Evolutionary conservation across 2,113 vertebrate species (phyloP).

Genomic region (Cynoglossus semilaevis): DNA sequence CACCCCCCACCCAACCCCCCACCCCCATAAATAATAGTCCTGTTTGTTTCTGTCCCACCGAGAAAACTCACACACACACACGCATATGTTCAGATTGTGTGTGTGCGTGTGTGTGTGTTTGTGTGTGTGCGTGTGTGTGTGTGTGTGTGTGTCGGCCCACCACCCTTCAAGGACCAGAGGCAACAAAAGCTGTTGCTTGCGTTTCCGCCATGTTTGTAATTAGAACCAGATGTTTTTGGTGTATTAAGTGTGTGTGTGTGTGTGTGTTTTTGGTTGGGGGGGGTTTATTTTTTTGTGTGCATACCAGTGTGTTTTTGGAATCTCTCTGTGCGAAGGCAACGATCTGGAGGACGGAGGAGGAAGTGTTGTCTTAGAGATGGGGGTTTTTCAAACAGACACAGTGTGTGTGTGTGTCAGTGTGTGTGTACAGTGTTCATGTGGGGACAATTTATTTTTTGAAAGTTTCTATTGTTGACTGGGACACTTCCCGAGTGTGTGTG

Average conservation of each 20-base stretch:
- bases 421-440: too few species aligned
- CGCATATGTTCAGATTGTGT: too few species aligned
- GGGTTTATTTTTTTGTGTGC: slow-evolving; percentile 44
- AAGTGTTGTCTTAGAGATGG: slow-evolving; percentile 4
- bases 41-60: slow-evolving; percentile 80
- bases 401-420: not conserved
- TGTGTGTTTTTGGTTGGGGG: slow-evolving; percentile 17
- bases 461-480: too few species aligned
- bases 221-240: slow-evolving; percentile 83
- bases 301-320: slow-evolving; percentile 46
- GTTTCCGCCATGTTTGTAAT: slow-evolving; percentile 79
- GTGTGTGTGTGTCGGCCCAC: slow-evolving; percentile 46
- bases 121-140: too few species aligned
- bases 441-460: too few species aligned
- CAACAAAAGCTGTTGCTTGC: slow-evolving; percentile 78
- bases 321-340: slow-evolving; percentile 42
- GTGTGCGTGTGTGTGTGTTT: too few species aligned
- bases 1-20: too few species aligned
- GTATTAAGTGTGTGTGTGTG: slow-evolving; percentile 51
- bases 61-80: slow-evolving; percentile 24
- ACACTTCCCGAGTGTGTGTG: too few species aligned
- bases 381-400: slow-evolving; percentile 27
- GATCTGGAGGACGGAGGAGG: slow-evolving; percentile 8
- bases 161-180: slow-evolving; percentile 64
- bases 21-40: slow-evolving; percentile 76